Evolutionary conservation across 2,797 vertebrate species (phyloP).

Genomic region (Prunella strophiata): DNA sequence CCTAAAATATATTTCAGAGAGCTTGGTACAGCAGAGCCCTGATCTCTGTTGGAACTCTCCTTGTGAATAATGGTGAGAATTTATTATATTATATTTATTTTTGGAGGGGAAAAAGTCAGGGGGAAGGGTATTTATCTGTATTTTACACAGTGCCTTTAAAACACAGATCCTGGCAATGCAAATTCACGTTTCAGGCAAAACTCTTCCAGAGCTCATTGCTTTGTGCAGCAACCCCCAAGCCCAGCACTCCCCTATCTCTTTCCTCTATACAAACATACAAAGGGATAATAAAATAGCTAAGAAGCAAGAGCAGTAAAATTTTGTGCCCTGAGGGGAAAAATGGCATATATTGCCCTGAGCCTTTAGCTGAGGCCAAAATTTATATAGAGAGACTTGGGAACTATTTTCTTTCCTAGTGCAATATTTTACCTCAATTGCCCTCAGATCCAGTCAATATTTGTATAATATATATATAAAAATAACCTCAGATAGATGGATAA

Average conservation of each 20-base stretch:
- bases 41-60: neutral
- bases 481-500: conserved; percentile 70
- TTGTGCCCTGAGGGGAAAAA: conserved; percentile 39
- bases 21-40: neutral
- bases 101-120: neutral
- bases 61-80: neutral
- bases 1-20: conserved; percentile 36
- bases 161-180: neutral
- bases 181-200: neutral
- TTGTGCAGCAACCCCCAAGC: neutral
- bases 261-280: conserved; percentile 59
- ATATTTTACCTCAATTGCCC: conserved; percentile 71
- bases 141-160: neutral
- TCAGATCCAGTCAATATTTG: conserved; percentile 70
- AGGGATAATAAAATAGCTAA: conserved; percentile 65
- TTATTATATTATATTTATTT: neutral
- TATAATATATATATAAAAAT: conserved; percentile 75
- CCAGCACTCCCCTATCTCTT: conserved; percentile 24
- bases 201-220: neutral
- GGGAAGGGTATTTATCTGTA: neutral
- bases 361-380: conserved; percentile 55
- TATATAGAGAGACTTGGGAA: conserved; percentile 48
- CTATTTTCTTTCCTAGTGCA: conserved; percentile 49
- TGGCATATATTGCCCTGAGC: conserved; percentile 55
- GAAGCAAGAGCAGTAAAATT: conserved; percentile 60